Conservation (phyloP, 1,140 invertebrate genomes). For the Neodiprion fabricii region DNA sequence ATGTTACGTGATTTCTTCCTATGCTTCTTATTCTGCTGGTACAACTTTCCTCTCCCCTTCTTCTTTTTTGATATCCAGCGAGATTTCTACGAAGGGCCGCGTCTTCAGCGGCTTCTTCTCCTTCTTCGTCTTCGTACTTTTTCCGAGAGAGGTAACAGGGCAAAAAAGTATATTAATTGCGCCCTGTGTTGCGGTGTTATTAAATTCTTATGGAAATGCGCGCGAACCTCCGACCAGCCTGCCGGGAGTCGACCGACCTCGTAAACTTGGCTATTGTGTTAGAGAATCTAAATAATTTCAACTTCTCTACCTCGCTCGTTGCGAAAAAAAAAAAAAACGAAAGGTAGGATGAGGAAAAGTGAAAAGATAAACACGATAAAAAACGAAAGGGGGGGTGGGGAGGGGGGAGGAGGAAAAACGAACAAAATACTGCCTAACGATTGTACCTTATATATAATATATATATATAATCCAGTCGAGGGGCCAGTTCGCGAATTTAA, state of each 20-base stretch:
- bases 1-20: too few relatives aligned
- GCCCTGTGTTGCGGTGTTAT: conserved; percentile 57
- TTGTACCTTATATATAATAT: too few relatives aligned
- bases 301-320: conserved; percentile 37
- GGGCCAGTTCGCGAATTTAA: conserved; percentile 19
- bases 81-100: conserved; percentile 32
- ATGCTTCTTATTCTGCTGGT: not conserved
- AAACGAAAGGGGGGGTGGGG: conserved; percentile 15
- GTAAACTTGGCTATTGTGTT: conserved; percentile 60
- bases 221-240: conserved; percentile 6
- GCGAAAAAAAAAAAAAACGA: conserved; percentile 25
- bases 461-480: not conserved
- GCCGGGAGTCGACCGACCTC: conserved; percentile 31
- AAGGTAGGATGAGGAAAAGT: conserved; percentile 26
- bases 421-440: too few relatives aligned
- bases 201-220: conserved; percentile 63
- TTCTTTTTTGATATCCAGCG: conserved; percentile 35
- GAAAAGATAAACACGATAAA: conserved; percentile 26
- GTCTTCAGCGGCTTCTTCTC: not conserved
- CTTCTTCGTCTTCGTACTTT: not conserved
- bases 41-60: not conserved
- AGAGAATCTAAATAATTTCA: conserved; percentile 62
- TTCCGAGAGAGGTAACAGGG: conserved; percentile 39
- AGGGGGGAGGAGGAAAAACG: not conserved
- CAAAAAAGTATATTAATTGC: conserved; percentile 62